These are phyloP conservation scores for Eulemur rufifrons DNA, from an alignment of 2,113 vertebrate species.

Conservation along the genomic window DNA sequence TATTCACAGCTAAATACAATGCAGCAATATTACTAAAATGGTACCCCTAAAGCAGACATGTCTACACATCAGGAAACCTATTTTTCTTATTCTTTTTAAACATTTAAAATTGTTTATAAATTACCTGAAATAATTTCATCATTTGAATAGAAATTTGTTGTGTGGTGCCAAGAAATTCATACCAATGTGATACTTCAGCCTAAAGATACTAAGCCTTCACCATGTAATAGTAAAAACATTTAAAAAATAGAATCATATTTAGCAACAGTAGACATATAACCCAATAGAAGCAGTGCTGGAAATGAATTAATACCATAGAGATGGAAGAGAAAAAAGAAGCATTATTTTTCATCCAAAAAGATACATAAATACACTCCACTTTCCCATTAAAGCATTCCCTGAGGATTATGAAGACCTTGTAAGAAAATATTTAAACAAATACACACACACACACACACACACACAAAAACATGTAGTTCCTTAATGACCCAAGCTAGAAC, in stretches of 20 bases:
- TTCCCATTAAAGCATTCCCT: neutral
- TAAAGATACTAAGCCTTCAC: neutral
- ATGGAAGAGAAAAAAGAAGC: neutral
- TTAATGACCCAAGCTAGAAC: neutral
- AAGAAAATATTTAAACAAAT: neutral
- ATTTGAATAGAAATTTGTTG: neutral
- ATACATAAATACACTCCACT: fast-evolving
- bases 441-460: neutral
- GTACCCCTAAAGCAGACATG: neutral
- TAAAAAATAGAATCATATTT: neutral
- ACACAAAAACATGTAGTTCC: neutral
- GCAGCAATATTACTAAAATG: neutral
- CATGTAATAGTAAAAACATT: neutral
- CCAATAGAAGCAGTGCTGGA: neutral
- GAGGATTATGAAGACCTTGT: neutral
- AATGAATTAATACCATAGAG: neutral
- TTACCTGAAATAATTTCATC: neutral
- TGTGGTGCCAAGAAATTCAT: neutral
- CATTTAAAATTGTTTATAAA: neutral
- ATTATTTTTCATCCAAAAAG: neutral
- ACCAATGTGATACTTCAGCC: neutral
- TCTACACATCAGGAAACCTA: neutral
- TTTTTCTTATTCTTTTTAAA: neutral
- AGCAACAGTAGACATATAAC: neutral
- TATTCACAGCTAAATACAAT: neutral